These are phyloP conservation scores for Clanis bilineata DNA, from an alignment of 2,888 invertebrate genomes.

Conservation along the genomic window DNA sequence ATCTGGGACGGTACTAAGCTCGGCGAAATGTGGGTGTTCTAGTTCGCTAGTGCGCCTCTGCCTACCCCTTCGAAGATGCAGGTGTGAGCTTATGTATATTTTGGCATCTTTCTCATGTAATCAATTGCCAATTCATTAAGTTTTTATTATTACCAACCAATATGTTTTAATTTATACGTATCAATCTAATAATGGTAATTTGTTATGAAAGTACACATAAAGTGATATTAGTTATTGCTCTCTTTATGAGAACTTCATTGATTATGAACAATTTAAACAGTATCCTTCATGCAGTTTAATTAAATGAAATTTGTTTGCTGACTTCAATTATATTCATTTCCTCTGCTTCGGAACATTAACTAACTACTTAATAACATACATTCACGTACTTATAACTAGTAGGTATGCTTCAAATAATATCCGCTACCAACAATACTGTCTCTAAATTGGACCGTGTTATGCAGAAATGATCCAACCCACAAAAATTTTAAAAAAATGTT, in stretches of 20 bases:
- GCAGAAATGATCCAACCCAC: no score
- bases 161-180: no score
- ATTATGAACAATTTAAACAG: neutral
- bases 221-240: neutral
- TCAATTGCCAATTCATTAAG: no score
- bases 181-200: neutral
- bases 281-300: neutral
- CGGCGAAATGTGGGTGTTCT: no score
- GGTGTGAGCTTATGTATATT: no score
- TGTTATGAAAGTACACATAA: neutral
- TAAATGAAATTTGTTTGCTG: neutral
- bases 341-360: neutral
- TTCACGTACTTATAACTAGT: neutral
- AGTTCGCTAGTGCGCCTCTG: no score
- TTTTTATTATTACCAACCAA: no score
- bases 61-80: no score
- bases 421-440: slow-evolving; percentile 35
- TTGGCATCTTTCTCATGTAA: no score
- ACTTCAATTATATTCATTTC: slow-evolving; percentile 1
- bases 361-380: neutral
- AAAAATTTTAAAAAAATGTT: no score
- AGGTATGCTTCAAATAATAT: slow-evolving; percentile 29
- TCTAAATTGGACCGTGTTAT: no score
- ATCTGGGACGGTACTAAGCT: no score
- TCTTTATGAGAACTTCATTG: neutral